Percentiles rank a stretch among this genome's conserved stretches.
These are phyloP conservation scores for Helobdella robusta DNA, from an alignment of 2,888 invertebrate species.

Conservation along the genomic window DNA sequence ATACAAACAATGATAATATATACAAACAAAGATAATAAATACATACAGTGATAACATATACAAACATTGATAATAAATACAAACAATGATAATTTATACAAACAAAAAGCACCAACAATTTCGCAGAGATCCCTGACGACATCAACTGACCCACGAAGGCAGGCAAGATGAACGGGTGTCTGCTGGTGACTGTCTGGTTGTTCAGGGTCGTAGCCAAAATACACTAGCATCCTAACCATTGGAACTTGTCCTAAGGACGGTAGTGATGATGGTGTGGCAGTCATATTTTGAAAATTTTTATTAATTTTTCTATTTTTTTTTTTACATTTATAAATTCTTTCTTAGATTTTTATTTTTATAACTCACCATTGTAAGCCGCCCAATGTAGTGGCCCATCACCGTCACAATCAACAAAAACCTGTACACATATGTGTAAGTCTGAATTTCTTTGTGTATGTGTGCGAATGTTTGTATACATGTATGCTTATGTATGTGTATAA, in stretches of 20 bases:
- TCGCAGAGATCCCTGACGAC: conserved; percentile 79
- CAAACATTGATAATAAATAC: neutral
- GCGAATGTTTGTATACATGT: no score
- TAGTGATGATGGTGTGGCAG: neutral
- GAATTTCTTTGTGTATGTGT: no score
- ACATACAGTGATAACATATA: neutral
- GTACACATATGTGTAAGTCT: no score
- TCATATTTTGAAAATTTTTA: neutral
- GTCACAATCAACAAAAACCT: conserved; percentile 71
- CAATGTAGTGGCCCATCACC: conserved; percentile 86
- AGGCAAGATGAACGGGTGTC: conserved; percentile 78
- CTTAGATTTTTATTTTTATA: no score
- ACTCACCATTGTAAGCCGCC: conserved; percentile 75
- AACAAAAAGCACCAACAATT: conserved; percentile 44
- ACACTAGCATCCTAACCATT: conserved; percentile 73
- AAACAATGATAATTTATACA: neutral
- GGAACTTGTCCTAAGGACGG: conserved; percentile 58
- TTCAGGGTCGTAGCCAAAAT: conserved; percentile 78
- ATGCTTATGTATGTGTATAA: no score
- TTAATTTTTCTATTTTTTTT: neutral
- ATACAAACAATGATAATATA: no score
- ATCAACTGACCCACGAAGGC: conserved; percentile 74
- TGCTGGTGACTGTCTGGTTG: conserved; percentile 86
- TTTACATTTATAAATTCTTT: no score
- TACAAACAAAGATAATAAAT: no score